Conservation (phyloP, 2,113 vertebrate species). For the Tringa solitaria region DNA sequence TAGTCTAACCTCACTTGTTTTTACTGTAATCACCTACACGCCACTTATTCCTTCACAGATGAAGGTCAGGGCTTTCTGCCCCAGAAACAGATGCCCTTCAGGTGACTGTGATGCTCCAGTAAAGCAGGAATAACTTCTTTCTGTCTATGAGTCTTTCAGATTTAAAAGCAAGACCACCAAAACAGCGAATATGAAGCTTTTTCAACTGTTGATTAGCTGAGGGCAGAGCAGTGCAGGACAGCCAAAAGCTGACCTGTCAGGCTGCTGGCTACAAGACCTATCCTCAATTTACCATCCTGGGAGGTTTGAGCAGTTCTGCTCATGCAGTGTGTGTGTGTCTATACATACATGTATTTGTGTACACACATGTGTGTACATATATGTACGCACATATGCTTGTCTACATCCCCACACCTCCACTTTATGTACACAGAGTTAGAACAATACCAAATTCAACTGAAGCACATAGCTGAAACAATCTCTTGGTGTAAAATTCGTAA, state of each 20-base stretch:
- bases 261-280: background rate
- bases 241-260: background rate
- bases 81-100: background rate
- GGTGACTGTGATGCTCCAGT: background rate
- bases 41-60: background rate
- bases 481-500: background rate
- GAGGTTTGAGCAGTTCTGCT: background rate
- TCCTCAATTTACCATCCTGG: background rate
- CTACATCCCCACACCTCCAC: background rate
- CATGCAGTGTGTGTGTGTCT: no score
- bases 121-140: background rate
- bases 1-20: background rate
- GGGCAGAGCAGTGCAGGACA: background rate
- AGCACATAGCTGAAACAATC: background rate
- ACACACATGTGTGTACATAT: fast-evolving
- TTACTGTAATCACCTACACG: background rate
- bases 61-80: background rate
- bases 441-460: background rate
- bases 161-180: background rate
- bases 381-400: no score
- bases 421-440: background rate
- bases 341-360: background rate
- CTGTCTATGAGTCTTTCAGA: background rate
- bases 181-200: background rate
- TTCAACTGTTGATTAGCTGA: background rate